Evolutionary conservation across 2,113 vertebrate genomes (phyloP).

Genomic region (Phylloscopus whistleri): DNA sequence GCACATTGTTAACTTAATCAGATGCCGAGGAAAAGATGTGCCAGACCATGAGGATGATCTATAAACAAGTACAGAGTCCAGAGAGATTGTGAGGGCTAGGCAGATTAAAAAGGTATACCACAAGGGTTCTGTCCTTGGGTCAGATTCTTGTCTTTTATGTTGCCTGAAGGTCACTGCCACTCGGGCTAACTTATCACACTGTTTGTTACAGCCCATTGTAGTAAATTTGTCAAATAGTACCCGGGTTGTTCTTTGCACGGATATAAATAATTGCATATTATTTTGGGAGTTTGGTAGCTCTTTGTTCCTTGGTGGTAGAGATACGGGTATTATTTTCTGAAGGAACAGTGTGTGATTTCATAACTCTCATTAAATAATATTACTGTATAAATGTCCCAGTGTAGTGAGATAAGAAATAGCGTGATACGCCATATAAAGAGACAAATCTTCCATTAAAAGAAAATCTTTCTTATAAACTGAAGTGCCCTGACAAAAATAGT

Average conservation of each 20-base stretch:
- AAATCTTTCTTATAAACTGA: conserved; percentile 36
- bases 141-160: conserved; percentile 40
- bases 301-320: conserved; percentile 66
- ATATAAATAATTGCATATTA: conserved; percentile 55
- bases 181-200: conserved; percentile 34
- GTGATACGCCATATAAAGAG: neutral
- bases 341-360: conserved; percentile 58
- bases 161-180: conserved; percentile 60
- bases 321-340: conserved; percentile 67
- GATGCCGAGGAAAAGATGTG: conserved; percentile 97
- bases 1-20: conserved; percentile 99
- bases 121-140: conserved; percentile 72
- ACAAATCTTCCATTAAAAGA: conserved; percentile 3
- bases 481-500: conserved; percentile 28
- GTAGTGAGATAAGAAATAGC: conserved; percentile 64
- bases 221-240: conserved; percentile 45
- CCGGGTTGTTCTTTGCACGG: conserved; percentile 22
- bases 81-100: conserved; percentile 74
- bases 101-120: conserved; percentile 76
- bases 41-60: conserved; percentile 81
- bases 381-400: conserved; percentile 69
- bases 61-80: conserved; percentile 75
- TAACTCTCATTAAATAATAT: conserved; percentile 76
- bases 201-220: conserved; percentile 14
- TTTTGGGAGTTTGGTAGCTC: conserved; percentile 60